Evolutionary conservation across 2,797 vertebrate species (phyloP), one percentile per base, ranked within the genome.

Genomic region (Heteromormyrus szaboi): DNA sequence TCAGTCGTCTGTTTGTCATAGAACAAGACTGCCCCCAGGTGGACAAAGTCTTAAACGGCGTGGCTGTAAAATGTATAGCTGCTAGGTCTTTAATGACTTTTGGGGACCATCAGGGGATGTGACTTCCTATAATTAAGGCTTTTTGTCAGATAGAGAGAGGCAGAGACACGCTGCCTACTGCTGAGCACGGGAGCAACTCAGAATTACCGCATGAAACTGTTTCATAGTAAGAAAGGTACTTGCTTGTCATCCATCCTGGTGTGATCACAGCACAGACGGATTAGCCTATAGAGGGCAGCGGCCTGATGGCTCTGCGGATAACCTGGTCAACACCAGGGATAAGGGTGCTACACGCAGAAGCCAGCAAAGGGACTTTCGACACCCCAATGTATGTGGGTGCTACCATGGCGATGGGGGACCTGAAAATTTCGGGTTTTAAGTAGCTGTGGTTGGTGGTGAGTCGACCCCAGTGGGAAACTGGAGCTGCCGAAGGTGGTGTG

Each of bases 321-420:
- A 5, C 53, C 12, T 4, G 14, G 22, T 44, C 48, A 29, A 9
- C 87, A 44, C 62, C 22, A 41, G 51, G 54, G 89, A 33, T 17
- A 48, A 72, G 87, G 68, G 51, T 88, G 81, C 56, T 50, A 65
- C 5, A 92, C 92, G 93, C 91, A 90, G 90, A 90, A 89, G 90
- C 90, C 93, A 93, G 91, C 91, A 90, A 19, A 90, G 90, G 90
- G 89, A 91, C 93, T 93, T 85, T 56, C 9, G 88, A 92, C 91
- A 93, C 94, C 92, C 93, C 90, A 93, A 92, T 93, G 91, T 92
- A 92, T 92, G 92, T 91, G 90, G 93, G 91, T 95, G 95, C 95
- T 96, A 94, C 95, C 91, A 95, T 96, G 94, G 95, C 93, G 95
- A 96, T 94, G 92, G 94, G 90, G 84, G 92, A 93, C 89, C 89